Evolutionary conservation across 2,888 invertebrate species (phyloP), one percentile per base, ranked within the genome.

Genomic region (Thyatira batis): DNA sequence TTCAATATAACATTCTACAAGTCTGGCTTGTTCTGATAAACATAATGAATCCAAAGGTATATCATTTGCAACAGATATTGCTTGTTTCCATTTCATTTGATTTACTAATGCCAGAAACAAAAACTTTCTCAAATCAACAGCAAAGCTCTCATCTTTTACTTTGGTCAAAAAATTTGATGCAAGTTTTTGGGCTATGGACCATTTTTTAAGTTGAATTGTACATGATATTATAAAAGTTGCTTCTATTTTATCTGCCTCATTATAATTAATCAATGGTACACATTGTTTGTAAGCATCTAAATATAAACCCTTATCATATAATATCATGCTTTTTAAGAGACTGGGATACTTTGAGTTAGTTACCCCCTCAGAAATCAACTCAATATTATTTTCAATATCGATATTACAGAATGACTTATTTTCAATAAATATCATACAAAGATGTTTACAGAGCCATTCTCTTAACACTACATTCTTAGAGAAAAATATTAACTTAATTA

Each of bases 311-410:
- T 90, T 84, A 17, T 92, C 82, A 78, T 87, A 94, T 17, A 85
- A 78, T 52, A 93, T 76, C 57, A 95, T 93, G 30, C 94, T 94
- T 82, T 93, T 93, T 2, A 95, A 92, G 45, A 96, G 85, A 27
- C 93, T 79, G 1, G 93, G 95, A 71, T 94, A 91, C 66, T 93
- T 92, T 0, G 95, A 95, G 58, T 93, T 91, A 60, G 92, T 78
- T 68, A 95, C 93, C 5, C 94, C 78, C 50, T 88, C 76, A 51
- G 93, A 80, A 3, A 96, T 85, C 57, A 81, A 79, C 46, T 93
- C 85, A 50, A 92, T 87, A 76, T 93, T 92, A 43, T 81, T 70
- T 53, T 92, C 87, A 61, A 95, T 90, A 28, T 87, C 78, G 50
- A 90, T 73, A 50, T 69, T 65, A 54, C 61, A 63, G 58, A 90